phyloP scores from a whole-genome alignment of 2,888 invertebrate species.

The Alentia gelatinosa region DNA sequence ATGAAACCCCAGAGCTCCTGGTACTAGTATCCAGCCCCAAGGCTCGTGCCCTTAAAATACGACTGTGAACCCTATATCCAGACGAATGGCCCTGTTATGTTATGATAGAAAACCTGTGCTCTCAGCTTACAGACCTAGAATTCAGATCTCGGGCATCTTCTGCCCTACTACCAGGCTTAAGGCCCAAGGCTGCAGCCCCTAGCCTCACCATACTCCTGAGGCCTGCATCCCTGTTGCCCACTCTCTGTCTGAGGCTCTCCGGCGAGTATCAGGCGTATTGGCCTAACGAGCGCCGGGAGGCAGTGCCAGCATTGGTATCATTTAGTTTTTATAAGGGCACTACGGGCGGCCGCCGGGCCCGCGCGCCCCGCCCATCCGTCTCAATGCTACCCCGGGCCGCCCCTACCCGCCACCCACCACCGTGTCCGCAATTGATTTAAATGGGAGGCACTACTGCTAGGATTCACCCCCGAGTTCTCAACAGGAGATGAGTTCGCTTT shows the following conservation, averaged over 20 bases:
- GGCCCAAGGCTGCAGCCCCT: not conserved
- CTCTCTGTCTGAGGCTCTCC: not conserved
- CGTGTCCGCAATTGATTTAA: not conserved
- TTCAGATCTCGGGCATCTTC: no score
- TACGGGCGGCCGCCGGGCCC: not conserved
- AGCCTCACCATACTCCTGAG: no score
- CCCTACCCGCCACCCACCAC: not conserved
- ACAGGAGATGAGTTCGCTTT: no score
- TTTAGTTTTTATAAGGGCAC: slow-evolving; percentile 20
- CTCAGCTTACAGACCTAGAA: no score
- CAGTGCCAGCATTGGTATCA: not conserved
- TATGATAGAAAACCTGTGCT: no score
- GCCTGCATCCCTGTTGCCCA: not conserved
- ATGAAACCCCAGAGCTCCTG: no score
- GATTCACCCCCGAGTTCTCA: no score
- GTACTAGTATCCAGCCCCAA: no score
- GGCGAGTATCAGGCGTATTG: not conserved
- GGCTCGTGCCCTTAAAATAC: no score
- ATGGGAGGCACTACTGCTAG: not conserved
- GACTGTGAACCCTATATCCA: no score
- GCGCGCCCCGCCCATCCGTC: not conserved
- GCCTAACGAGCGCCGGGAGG: not conserved
- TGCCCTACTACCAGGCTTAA: not conserved
- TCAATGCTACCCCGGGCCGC: not conserved
- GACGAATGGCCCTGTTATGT: no score